Conservation (phyloP, 2,888 invertebrate species). For the Drosophila prolongata region DNA sequence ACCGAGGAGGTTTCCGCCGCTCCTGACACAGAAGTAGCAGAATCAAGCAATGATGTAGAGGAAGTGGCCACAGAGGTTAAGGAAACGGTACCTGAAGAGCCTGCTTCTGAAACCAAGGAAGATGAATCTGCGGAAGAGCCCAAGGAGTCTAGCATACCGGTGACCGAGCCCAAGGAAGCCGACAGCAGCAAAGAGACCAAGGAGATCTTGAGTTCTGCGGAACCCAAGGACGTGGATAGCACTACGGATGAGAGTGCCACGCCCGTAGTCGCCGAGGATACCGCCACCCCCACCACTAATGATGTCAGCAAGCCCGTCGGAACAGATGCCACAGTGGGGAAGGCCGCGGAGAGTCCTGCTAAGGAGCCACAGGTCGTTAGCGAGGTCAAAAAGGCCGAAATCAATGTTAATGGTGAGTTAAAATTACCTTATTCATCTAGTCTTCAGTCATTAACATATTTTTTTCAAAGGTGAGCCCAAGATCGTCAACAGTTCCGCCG, state of each 20-base stretch:
- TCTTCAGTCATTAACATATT: constrained; percentile 21
- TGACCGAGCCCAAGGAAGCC: constrained; percentile 28
- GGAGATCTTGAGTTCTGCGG: constrained; percentile 18
- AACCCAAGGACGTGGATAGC: constrained; percentile 26
- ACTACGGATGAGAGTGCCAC: constrained; percentile 34
- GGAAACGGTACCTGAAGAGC: constrained; percentile 30
- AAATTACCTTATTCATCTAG: constrained; percentile 56
- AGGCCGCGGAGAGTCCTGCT: constrained; percentile 42
- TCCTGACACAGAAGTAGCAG: constrained; percentile 20
- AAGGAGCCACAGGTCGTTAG: constrained; percentile 51
- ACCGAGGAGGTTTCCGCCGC: constrained; percentile 23
- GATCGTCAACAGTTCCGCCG: constrained; percentile 78
- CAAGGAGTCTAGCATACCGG: constrained; percentile 16
- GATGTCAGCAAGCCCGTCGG: constrained; percentile 47
- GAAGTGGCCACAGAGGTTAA: constrained; percentile 47
- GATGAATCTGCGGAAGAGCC: constrained; percentile 15
- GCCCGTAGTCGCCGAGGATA: constrained; percentile 25
- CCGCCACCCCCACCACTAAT: constrained; percentile 38
- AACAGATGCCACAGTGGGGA: constrained; percentile 28
- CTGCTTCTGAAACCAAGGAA: constrained; percentile 23
- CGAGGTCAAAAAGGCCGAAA: constrained; percentile 66
- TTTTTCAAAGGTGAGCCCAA: constrained; percentile 81
- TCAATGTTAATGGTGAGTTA: constrained; percentile 73
- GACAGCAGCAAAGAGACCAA: constrained; percentile 28
- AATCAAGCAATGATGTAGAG: constrained; percentile 48